A percentile compares a stretch with the other conserved stretches of the same genome.
Conservation (phyloP, 2,797 vertebrate species). For the Protonibea diacanthus region DNA sequence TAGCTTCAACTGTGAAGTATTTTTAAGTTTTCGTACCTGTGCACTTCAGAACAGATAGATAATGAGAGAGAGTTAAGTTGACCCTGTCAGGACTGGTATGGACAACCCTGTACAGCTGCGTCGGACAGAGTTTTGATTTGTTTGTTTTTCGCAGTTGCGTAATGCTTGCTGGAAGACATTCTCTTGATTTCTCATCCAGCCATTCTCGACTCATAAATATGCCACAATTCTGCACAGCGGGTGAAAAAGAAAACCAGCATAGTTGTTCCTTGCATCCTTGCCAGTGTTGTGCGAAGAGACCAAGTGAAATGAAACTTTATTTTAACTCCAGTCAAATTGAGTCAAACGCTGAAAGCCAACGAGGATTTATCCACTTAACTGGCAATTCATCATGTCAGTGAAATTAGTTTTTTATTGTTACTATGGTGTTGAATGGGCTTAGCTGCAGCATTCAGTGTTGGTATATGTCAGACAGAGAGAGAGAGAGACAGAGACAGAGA, state of each 20-base stretch:
- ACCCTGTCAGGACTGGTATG: background rate
- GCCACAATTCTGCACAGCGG: constrained; percentile 37
- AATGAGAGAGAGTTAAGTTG: background rate
- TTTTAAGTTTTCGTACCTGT: background rate
- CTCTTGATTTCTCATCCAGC: constrained; percentile 44
- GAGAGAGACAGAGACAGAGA: background rate
- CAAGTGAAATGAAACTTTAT: background rate
- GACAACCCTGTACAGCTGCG: constrained; percentile 1
- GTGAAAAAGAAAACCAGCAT: constrained; percentile 39
- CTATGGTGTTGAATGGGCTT: constrained; percentile 34
- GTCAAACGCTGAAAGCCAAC: background rate
- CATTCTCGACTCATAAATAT: constrained; percentile 50
- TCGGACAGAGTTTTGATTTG: constrained; percentile 37
- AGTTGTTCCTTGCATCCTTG: constrained; percentile 23
- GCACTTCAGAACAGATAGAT: background rate
- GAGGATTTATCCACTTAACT: constrained; percentile 30
- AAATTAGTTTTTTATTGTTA: constrained; percentile 24
- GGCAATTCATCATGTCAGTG: constrained; percentile 30
- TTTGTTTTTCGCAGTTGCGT: constrained; percentile 50
- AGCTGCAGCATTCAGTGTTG: constrained; percentile 1
- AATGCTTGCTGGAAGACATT: constrained; percentile 41
- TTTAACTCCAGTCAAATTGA: background rate
- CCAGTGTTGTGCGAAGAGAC: constrained; percentile 22
- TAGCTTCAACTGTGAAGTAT: background rate
- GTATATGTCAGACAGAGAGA: constrained; percentile 1